A percentile compares a stretch with the other conserved stretches of the same genome.
These are phyloP conservation scores for Catocala sponsa DNA, from an alignment of 2,888 invertebrate genomes.

Conservation along the genomic window DNA sequence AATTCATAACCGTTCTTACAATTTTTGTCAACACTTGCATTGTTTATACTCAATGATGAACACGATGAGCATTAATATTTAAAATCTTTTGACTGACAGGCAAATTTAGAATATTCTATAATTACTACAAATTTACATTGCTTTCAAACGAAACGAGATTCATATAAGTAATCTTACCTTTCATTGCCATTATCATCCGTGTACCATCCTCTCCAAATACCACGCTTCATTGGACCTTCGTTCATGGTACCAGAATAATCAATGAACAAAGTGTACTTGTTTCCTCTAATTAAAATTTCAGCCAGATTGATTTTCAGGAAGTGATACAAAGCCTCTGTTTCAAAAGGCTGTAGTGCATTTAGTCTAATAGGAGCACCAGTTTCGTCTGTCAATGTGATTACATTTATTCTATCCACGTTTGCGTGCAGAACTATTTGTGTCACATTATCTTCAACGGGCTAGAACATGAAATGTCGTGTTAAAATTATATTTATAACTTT, in stretches of 20 bases:
- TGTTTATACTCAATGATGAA: too few relatives aligned
- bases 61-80: too few relatives aligned
- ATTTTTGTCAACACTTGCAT: too few relatives aligned
- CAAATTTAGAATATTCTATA: too few relatives aligned
- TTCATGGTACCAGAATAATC: conserved; percentile 84
- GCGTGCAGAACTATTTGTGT: conserved; percentile 81
- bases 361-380: conserved; percentile 49
- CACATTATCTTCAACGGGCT: conserved; percentile 69
- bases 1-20: too few relatives aligned
- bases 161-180: conserved; percentile 56
- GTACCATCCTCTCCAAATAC: conserved; percentile 82
- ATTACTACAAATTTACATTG: too few relatives aligned
- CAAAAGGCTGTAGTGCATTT: conserved; percentile 42
- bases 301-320: conserved; percentile 75
- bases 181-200: conserved; percentile 68
- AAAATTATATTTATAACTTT: too few relatives aligned
- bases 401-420: conserved; percentile 73
- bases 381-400: conserved; percentile 48
- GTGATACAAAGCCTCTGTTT: conserved; percentile 74
- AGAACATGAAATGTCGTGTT: conserved; percentile 39
- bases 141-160: neutral
- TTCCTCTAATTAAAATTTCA: conserved; percentile 56
- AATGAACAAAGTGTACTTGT: conserved; percentile 78
- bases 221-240: conserved; percentile 81
- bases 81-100: too few relatives aligned